Percentiles rank a stretch among this genome's conserved stretches.
phyloP scores from a whole-genome alignment of 1,140 invertebrate species.

The Cyclargus thomasi region DNA sequence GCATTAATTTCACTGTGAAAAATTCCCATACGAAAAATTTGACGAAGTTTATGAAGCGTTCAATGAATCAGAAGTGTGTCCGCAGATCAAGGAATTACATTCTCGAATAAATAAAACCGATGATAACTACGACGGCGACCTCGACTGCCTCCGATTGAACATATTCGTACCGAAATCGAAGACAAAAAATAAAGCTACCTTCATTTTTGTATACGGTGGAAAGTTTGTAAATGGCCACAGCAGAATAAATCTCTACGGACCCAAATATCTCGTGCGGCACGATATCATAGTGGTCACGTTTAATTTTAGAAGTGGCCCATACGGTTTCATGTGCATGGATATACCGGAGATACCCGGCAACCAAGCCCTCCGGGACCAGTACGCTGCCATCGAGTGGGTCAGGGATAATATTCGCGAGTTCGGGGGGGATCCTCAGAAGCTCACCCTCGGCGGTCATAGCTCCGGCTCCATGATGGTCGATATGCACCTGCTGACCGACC shows the following conservation, averaged over 20 bases:
- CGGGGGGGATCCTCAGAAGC: slow-evolving; percentile 79
- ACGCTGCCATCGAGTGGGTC: slow-evolving; percentile 79
- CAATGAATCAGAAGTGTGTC: slow-evolving; percentile 34
- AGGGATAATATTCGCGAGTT: slow-evolving; percentile 80
- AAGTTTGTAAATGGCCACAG: slow-evolving; percentile 75
- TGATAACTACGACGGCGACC: slow-evolving; percentile 23
- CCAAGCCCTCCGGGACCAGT: slow-evolving; percentile 82
- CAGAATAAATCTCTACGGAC: slow-evolving; percentile 54
- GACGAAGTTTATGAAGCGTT: slow-evolving; percentile 32
- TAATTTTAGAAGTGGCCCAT: slow-evolving; percentile 78
- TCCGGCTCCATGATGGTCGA: slow-evolving; percentile 71
- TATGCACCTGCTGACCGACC: slow-evolving; percentile 28
- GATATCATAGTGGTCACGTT: slow-evolving; percentile 77
- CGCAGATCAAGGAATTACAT: slow-evolving; percentile 32
- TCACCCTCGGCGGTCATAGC: slow-evolving; percentile 81
- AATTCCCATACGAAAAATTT: slow-evolving; percentile 21
- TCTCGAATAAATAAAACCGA: background rate
- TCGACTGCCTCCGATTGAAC: slow-evolving; percentile 49
- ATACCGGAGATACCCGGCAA: slow-evolving; percentile 81
- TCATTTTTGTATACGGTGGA: slow-evolving; percentile 85
- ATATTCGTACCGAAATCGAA: slow-evolving; percentile 44
- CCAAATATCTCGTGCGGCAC: slow-evolving; percentile 73
- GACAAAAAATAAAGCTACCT: slow-evolving; percentile 71
- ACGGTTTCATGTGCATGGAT: slow-evolving; percentile 82
- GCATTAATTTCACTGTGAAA: too few relatives aligned